Evolutionary conservation across 2,113 vertebrate species (phyloP).

Genomic region (Tenebrosternarchus preto): DNA sequence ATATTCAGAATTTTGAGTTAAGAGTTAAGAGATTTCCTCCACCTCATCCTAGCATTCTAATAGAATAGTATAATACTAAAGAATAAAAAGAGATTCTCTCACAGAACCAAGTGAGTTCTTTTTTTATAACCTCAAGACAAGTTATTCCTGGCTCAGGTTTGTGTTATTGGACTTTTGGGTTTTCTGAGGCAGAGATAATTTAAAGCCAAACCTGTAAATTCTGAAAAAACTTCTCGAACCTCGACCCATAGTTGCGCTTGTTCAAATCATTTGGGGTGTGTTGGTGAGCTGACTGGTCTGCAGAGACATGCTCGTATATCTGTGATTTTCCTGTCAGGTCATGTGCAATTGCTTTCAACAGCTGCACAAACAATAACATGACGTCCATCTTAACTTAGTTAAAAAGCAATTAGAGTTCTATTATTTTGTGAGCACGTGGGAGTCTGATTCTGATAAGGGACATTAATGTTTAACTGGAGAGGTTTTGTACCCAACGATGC

Average conservation of each 20-base stretch:
- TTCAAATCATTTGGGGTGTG: conserved; percentile 26
- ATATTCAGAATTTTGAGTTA: conserved; percentile 1
- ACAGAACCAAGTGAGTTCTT: neutral
- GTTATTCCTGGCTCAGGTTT: conserved; percentile 9
- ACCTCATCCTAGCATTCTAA: neutral
- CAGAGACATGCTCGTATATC: conserved; percentile 22
- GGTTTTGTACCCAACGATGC: conserved; percentile 40
- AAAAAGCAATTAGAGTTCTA: conserved; percentile 76
- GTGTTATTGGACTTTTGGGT: conserved; percentile 9
- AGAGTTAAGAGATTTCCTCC: neutral
- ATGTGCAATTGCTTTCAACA: conserved; percentile 63
- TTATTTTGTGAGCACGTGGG: conserved; percentile 74
- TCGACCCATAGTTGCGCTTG: conserved; percentile 10
- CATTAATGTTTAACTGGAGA: conserved; percentile 39
- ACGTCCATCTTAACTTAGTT: conserved; percentile 73
- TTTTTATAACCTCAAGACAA: neutral
- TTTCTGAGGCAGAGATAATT: conserved; percentile 29
- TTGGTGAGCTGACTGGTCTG: conserved; percentile 21
- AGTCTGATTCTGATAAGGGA: conserved; percentile 70
- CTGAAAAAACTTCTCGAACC: neutral
- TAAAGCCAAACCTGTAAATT: conserved; percentile 33
- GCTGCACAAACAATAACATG: conserved; percentile 76
- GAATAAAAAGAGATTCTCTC: neutral
- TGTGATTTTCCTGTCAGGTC: conserved; percentile 44
- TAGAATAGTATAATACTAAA: neutral